These are phyloP conservation scores for Hepsetus odoe DNA, from an alignment of 2,113 vertebrate genomes.

Conservation along the genomic window DNA sequence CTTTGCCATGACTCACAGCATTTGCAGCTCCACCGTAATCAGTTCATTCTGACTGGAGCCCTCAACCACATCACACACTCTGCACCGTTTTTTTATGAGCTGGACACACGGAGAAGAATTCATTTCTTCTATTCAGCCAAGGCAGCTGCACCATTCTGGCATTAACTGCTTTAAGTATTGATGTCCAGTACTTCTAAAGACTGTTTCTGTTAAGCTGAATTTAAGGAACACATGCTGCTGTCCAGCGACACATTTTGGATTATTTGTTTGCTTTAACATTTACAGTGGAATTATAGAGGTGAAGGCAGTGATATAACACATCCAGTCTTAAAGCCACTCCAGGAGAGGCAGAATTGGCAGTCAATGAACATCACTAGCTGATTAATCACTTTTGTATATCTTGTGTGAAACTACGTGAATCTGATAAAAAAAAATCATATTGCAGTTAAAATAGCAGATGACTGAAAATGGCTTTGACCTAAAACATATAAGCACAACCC, in stretches of 20 bases:
- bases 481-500: too few species aligned
- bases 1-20: slow-evolving; percentile 76
- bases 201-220: slow-evolving; percentile 7
- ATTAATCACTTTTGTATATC: too few species aligned
- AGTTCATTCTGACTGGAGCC: slow-evolving; percentile 77
- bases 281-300: too few species aligned
- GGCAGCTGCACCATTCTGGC: slow-evolving; percentile 43
- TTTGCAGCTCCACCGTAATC: slow-evolving; percentile 75
- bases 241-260: slow-evolving; percentile 11
- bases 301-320: too few species aligned
- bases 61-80: slow-evolving; percentile 77
- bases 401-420: too few species aligned
- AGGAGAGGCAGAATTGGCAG: too few species aligned
- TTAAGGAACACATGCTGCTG: slow-evolving; percentile 12
- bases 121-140: slow-evolving; percentile 52
- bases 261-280: slow-evolving; percentile 20
- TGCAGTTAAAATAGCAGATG: too few species aligned
- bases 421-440: too few species aligned
- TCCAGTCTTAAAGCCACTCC: not conserved
- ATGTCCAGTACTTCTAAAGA: slow-evolving; percentile 23
- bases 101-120: slow-evolving; percentile 59
- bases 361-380: too few species aligned
- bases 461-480: too few species aligned
- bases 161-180: slow-evolving; percentile 43
- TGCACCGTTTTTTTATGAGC: slow-evolving; percentile 70